These are phyloP conservation scores for Pangasius mekongensis DNA, from an alignment of 2,797 vertebrate genomes.

Conservation along the genomic window DNA sequence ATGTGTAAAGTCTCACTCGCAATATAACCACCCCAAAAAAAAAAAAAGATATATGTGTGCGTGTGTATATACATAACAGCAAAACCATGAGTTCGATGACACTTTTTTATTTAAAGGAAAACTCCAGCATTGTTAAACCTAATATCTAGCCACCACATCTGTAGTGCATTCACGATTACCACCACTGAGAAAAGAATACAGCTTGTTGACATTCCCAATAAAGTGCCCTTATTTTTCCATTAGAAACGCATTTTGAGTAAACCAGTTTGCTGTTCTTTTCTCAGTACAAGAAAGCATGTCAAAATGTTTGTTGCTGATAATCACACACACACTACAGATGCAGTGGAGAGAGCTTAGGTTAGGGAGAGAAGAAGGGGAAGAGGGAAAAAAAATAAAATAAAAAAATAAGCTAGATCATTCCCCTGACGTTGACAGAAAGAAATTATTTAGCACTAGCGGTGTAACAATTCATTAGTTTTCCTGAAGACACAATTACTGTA, in stretches of 20 bases:
- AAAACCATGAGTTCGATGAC: neutral
- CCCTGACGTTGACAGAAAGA: too few relatives aligned
- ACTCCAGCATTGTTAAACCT: neutral
- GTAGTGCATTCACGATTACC: neutral
- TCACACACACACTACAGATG: neutral
- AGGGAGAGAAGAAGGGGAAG: too few relatives aligned
- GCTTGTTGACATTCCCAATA: neutral
- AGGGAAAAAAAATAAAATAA: neutral
- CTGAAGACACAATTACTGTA: neutral
- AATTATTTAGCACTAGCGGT: neutral
- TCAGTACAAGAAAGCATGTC: neutral
- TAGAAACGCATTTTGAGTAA: neutral
- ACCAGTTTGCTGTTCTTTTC: neutral
- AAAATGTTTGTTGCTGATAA: neutral
- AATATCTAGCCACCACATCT: neutral
- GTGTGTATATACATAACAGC: too few relatives aligned
- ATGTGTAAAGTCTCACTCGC: neutral
- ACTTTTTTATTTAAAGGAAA: neutral
- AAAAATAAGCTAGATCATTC: neutral
- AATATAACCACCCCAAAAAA: neutral
- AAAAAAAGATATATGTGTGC: neutral
- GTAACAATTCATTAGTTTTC: neutral
- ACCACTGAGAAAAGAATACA: neutral
- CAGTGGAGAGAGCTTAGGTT: neutral
- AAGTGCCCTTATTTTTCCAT: neutral